Evolutionary conservation across 2,113 vertebrate species (phyloP).

Genomic region (Xenus cinereus): DNA sequence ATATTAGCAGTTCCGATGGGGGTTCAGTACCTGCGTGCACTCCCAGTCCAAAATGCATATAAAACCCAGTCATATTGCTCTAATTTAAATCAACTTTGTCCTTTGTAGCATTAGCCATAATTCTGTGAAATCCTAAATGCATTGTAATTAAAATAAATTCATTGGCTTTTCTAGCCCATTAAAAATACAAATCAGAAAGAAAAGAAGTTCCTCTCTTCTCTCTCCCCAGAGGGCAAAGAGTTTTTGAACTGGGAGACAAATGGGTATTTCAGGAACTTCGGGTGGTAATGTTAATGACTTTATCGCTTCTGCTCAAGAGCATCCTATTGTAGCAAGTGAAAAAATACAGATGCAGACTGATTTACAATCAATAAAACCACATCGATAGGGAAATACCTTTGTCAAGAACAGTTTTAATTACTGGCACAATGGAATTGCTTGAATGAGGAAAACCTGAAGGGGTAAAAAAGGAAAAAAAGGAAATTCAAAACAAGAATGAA

Average conservation of each 20-base stretch:
- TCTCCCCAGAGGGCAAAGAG: not conserved
- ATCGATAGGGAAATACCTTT: not conserved
- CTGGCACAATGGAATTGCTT: not conserved
- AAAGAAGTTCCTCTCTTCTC: not conserved
- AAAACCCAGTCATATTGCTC: not conserved
- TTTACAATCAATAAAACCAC: not conserved
- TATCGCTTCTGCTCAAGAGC: not conserved
- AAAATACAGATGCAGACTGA: not conserved
- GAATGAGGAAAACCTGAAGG: not conserved
- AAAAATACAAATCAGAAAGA: constrained; percentile 6
- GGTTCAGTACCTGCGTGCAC: not conserved
- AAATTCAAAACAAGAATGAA: not conserved
- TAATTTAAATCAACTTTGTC: constrained; percentile 7
- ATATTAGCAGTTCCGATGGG: not conserved
- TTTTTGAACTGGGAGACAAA: not conserved
- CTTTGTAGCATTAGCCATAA: not conserved
- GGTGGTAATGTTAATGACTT: not conserved
- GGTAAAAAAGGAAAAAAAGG: not conserved
- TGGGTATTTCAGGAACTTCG: not conserved
- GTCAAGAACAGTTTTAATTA: not conserved
- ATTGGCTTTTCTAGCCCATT: constrained; percentile 8
- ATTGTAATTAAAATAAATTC: not conserved
- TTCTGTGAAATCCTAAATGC: not conserved
- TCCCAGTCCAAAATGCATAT: not conserved
- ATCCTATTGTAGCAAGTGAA: not conserved